Evolutionary conservation across 2,888 invertebrate species (phyloP).

Genomic region (Tanypteryx hageni): DNA sequence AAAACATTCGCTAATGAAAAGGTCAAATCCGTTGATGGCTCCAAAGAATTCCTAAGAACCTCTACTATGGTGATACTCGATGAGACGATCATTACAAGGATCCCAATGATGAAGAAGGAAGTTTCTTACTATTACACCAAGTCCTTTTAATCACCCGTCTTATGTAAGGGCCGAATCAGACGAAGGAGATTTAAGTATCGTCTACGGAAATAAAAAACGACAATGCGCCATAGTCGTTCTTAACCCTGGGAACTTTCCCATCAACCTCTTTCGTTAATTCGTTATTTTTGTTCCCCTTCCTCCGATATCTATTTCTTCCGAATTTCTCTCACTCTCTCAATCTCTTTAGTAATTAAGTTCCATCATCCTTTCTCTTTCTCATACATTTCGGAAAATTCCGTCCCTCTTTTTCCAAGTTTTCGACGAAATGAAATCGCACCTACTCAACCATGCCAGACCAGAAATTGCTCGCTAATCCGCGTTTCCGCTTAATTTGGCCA

Average conservation of each 20-base stretch:
- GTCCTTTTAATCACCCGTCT: background rate
- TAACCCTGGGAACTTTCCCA: background rate
- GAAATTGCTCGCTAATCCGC: background rate
- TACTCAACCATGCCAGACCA: background rate
- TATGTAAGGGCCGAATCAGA: background rate
- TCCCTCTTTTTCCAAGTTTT: background rate
- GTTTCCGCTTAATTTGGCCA: conserved; percentile 27
- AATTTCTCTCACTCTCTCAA: background rate
- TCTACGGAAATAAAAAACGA: background rate
- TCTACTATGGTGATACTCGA: background rate
- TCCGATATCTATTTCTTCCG: too few species aligned
- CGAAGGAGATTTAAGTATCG: background rate
- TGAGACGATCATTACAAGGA: background rate
- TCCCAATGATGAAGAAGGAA: background rate
- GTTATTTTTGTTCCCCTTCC: background rate
- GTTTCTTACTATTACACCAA: background rate
- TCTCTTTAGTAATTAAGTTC: background rate
- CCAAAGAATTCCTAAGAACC: too few species aligned
- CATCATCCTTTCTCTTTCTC: background rate
- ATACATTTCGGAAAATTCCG: background rate
- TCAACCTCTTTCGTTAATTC: background rate
- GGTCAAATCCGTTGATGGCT: too few species aligned
- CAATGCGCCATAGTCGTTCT: background rate
- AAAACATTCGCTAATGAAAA: too few species aligned
- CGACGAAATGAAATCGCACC: background rate